Evolutionary conservation across 2,113 vertebrate genomes (phyloP), one percentile per base, ranked within the genome.

Genomic region (Pygoscelis antarcticus): DNA sequence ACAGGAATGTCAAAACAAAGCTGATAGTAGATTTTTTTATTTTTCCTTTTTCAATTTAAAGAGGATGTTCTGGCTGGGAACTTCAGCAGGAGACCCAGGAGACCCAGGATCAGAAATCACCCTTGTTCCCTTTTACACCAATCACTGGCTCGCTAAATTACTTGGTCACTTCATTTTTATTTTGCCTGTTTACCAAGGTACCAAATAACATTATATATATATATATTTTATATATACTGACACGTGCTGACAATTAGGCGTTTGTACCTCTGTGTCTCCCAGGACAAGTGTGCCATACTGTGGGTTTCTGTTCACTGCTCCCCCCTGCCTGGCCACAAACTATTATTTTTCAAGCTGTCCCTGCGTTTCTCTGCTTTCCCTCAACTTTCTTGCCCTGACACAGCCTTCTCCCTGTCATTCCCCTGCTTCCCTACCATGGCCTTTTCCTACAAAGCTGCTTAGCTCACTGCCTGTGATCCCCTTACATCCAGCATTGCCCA

Each of bases 181-280:
- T 61, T 2, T 88, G 9, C 44, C 26, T 71, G 10, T 64, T 58
- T 49, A 75, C 16, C 19, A 66, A 62, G 30, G n/a, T 66, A 49
- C 9, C 32, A 62, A 78, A 25, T 19, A 76, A 61, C 14, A 5
- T 34, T 22, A 23, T 29, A 15, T 18, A 44, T 18, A 44, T 9
- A n/a, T 7, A n/a, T 7, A 8, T 30, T 42, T 42, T 42, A 40
- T 6, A 32, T 16, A 70, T 0, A 32, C 0, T 34, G 14, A 60
- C 6, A 21, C 2, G 5, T 69, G 20, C 29, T 79, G 69, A 38
- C 70, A 68, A 17, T 64, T 29, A 68, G 23, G 8, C 0, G 2
- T 77, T 72, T 57, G 30, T 62, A 15, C 3, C 15, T 54, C 51
- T 54, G 32, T 17, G 20, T 54, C 11, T 68, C 70, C 42, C 2